Evolutionary conservation across 2,113 vertebrate species (phyloP).

Genomic region (Chelonoidis abingdonii): DNA sequence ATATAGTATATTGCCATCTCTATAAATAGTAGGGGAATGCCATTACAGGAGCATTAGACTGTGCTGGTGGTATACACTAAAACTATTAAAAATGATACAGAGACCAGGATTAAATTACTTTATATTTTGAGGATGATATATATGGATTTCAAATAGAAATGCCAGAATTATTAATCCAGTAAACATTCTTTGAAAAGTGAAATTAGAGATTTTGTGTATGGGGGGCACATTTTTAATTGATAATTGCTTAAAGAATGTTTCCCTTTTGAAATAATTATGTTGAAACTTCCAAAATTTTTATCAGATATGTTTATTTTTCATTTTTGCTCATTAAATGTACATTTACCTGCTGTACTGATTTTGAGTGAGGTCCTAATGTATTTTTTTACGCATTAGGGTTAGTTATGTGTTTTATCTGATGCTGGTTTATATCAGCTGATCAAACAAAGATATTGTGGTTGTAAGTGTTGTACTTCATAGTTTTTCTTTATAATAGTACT

Average conservation of each 20-base stretch:
- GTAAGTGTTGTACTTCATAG: not conserved
- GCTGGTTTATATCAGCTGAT: slow-evolving; percentile 1
- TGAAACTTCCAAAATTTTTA: not conserved
- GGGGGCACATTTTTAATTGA: not conserved
- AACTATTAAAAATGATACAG: slow-evolving; percentile 62
- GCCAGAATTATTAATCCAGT: not conserved
- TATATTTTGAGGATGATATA: not conserved
- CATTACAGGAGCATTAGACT: slow-evolving; percentile 72
- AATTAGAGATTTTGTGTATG: not conserved
- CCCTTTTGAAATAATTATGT: slow-evolving; percentile 1
- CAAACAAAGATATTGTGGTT: slow-evolving; percentile 25
- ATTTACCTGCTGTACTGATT: not conserved
- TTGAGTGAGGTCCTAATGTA: not conserved
- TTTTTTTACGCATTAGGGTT: not conserved
- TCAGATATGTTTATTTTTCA: not conserved
- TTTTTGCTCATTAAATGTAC: rapidly evolving
- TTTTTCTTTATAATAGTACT: not conserved
- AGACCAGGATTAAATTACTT: slow-evolving; percentile 51
- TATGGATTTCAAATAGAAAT: not conserved
- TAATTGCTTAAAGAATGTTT: not conserved
- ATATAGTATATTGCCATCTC: slow-evolving; percentile 56
- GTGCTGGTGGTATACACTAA: slow-evolving; percentile 47
- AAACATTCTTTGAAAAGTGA: not conserved
- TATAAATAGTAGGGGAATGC: slow-evolving; percentile 77
- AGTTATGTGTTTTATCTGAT: slow-evolving; percentile 4